These are phyloP conservation scores for Monomorium pharaonis DNA, from an alignment of 1,140 invertebrate species.

Conservation along the genomic window DNA sequence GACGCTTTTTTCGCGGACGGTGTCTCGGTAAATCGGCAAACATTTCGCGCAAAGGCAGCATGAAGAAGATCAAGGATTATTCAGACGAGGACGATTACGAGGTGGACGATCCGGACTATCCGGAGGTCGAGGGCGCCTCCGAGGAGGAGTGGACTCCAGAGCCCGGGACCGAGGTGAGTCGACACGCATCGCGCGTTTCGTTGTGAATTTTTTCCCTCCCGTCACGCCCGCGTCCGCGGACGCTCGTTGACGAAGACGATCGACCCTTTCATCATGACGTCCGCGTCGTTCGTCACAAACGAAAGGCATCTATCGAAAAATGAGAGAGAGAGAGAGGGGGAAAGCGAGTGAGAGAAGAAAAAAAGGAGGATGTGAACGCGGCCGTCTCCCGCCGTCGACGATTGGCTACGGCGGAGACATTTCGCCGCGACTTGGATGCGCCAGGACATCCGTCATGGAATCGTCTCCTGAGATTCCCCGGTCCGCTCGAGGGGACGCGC, in stretches of 20 bases:
- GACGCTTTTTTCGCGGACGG: conserved; percentile 31
- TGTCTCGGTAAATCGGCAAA: conserved; percentile 65
- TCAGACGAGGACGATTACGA: conserved; percentile 84
- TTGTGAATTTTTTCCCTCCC: not conserved
- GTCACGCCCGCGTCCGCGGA: not conserved
- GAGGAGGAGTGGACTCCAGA: conserved; percentile 83
- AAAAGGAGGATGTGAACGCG: not conserved
- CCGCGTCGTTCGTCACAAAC: not conserved
- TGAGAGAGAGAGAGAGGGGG: not conserved
- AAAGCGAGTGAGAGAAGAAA: not conserved
- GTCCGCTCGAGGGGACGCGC: not conserved
- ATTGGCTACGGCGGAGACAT: too few relatives aligned
- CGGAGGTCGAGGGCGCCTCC: conserved; percentile 82
- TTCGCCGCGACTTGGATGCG: not conserved
- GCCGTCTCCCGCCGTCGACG: not conserved
- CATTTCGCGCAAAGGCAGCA: conserved; percentile 83
- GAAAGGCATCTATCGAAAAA: too few relatives aligned
- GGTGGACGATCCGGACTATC: conserved; percentile 81
- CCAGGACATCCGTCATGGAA: not conserved
- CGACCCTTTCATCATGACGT: not conserved
- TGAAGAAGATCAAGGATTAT: conserved; percentile 83
- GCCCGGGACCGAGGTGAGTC: conserved; percentile 78
- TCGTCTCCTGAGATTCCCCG: not conserved
- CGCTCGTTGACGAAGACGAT: not conserved
- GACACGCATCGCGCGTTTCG: not conserved